phyloP scores from a whole-genome alignment of 2,888 invertebrate species.

The Ectemnius continuus region DNA sequence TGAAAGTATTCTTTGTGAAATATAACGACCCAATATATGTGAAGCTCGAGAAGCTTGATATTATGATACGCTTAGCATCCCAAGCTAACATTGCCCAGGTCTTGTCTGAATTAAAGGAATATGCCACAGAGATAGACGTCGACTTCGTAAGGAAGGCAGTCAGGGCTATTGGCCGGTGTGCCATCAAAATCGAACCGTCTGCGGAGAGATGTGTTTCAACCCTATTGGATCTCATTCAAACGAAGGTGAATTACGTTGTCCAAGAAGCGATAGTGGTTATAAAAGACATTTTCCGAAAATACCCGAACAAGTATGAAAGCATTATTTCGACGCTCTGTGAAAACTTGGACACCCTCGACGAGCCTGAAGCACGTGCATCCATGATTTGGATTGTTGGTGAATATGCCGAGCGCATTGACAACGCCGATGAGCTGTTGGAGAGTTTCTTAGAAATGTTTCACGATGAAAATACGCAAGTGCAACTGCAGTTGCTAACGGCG shows the following conservation, averaged over 20 bases:
- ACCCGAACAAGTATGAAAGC: slow-evolving; percentile 99
- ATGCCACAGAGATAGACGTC: slow-evolving; percentile 99
- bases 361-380: slow-evolving; percentile 98
- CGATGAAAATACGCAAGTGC: slow-evolving; percentile 97
- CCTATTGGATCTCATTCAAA: slow-evolving; percentile 97
- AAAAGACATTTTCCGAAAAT: slow-evolving; percentile 97
- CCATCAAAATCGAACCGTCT: slow-evolving; percentile 98
- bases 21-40: slow-evolving; percentile 99
- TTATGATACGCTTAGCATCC: slow-evolving; percentile 99
- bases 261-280: slow-evolving; percentile 99
- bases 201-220: slow-evolving; percentile 99
- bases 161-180: slow-evolving; percentile 98
- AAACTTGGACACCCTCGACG: slow-evolving; percentile 98
- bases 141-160: slow-evolving; percentile 99
- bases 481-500: slow-evolving; percentile 97
- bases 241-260: slow-evolving; percentile 99
- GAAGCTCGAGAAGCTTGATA: slow-evolving; percentile 98
- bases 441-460: slow-evolving; percentile 99
- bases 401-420: slow-evolving; percentile 99
- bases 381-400: slow-evolving; percentile 99
- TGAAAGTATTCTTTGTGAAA: slow-evolving; percentile 99
- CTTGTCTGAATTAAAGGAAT: slow-evolving; percentile 97
- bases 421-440: slow-evolving; percentile 98
- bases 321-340: slow-evolving; percentile 99
- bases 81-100: slow-evolving; percentile 99